Evolutionary conservation across 1,140 invertebrate genomes (phyloP), one percentile per base, ranked within the genome.

Genomic region (Amphibalanus amphitrite): DNA sequence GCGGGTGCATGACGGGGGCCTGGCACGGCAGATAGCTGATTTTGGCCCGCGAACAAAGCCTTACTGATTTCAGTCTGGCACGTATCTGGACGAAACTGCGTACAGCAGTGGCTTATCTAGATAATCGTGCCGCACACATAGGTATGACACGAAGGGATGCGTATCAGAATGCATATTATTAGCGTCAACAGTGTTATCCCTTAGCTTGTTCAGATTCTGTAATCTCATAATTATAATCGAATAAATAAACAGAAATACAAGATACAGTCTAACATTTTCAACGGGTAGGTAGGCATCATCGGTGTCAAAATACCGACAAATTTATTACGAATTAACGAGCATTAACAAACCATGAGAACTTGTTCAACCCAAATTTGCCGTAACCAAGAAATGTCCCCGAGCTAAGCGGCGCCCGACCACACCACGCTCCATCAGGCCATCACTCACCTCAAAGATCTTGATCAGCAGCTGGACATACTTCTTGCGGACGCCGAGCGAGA

Each of bases 401-500:
- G 33, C 38, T 26, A 29, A 10, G 23, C 10, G 20, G 26, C 26
- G 23, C 15, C 59, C 40, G 38, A 13, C 69, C 40, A n/a, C n/a
- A n/a, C n/a, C n/a, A n/a, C n/a, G n/a, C n/a, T n/a, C n/a, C n/a
- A 4, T 59, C 25, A 81, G n/a, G n/a, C n/a, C n/a, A n/a, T n/a
- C 25, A 81, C 81, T 84, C 82, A 91, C 89, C 88, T 93, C 90
- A 80, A 93, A 93, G 75, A 93, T 85, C 79, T 88, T 87, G 67
- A 93, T 78, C 29, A 95, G 82, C 30, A 92, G 81, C 77, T 90
- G 86, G 65, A 94, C 90, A 80, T 95, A 95, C 47, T 89, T 83
- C 77, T 86, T 85, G 71, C 92, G 81, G 13, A 95, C 87, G 70
- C 92, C 92, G 69, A 94, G 81, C 0, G 90, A 93, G 82, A 79